A percentile compares a stretch with the other conserved stretches of the same genome.
phyloP scores from a whole-genome alignment of 2,888 invertebrate genomes.

The Diadegma fenestrale region DNA sequence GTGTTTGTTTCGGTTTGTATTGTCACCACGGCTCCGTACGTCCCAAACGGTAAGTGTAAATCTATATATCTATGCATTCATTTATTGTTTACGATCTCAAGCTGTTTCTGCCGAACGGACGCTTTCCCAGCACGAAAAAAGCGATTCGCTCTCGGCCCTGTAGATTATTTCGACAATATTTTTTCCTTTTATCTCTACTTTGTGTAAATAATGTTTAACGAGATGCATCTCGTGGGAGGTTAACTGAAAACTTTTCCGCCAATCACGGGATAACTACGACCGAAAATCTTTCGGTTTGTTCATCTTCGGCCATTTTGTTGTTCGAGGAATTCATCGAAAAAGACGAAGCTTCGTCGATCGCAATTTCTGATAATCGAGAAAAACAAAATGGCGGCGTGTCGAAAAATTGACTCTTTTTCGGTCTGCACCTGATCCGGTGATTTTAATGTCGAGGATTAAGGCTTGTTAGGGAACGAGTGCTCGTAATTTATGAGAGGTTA shows the following conservation, averaged over 20 bases:
- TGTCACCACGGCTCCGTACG: conserved; percentile 82
- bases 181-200: conserved; percentile 76
- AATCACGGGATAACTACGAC: background rate
- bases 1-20: conserved; percentile 85
- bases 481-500: background rate
- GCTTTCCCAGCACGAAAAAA: conserved; percentile 51
- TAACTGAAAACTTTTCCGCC: background rate
- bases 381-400: background rate
- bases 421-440: background rate
- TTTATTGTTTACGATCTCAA: conserved; percentile 9
- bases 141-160: conserved; percentile 23
- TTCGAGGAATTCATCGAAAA: too few species aligned
- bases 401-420: background rate
- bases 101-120: conserved; percentile 21
- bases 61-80: conserved; percentile 10
- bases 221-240: background rate
- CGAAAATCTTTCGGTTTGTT: too few species aligned
- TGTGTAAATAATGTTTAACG: conserved; percentile 78
- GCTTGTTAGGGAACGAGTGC: conserved; percentile 12
- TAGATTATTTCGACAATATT: conserved; percentile 74
- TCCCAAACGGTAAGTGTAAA: conserved; percentile 71
- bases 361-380: background rate
- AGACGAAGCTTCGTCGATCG: background rate
- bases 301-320: too few species aligned
- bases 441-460: conserved; percentile 14